Base-by-base conservation (phyloP, 2,888 invertebrate genomes). In the Celastrina argiolus region DNA sequence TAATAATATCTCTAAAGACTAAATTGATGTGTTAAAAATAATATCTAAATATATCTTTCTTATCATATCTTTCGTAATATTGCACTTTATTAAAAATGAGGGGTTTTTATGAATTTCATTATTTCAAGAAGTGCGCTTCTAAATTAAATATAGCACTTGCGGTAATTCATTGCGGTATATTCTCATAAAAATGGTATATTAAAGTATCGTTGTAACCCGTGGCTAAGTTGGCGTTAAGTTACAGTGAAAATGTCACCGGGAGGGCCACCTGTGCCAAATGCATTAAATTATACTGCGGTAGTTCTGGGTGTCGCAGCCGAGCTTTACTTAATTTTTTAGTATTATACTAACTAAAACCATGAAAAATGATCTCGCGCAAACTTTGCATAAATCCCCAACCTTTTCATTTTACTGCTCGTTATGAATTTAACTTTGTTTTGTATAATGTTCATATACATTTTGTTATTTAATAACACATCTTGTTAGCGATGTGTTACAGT, bases 291-390 rank as follows among this genome's bases (percentile, higher is more conserved):
- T 18, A 45, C 51, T 65, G 64, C 56, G 64, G 64, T 26, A 34
- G n/a, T 39, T 18, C 36, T 39, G 26, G 36, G n/a, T 42, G 64
- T 59, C 66, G 68, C 66, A 56, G 64, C 64, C 59, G 64, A 39
- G 66, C 65, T 63, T 68, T 63, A 51, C 56, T 68, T 67, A 67
- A 69, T 69, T 69, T 69, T 68, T 69, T 66, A 66, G 45, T 56
- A 64, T 66, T 66, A 63, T 63, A 56, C 66, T 36, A 63, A 69
- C 56, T 69, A 68, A 69, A 66, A 68, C 65, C 66, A 12, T 64
- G 66, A 68, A 56, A 66, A 69, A 69, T 45, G 42, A 31, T 51
- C 63, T 61, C 41, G 28, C 66, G 58, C 22, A 56, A 68, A 51
- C 61, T 67, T 68, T 28, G 16, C n/a, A 59, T 41, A 16, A 65